Evolutionary conservation across 2,113 vertebrate species (phyloP).

Genomic region (Brachypodius melanocephalos): DNA sequence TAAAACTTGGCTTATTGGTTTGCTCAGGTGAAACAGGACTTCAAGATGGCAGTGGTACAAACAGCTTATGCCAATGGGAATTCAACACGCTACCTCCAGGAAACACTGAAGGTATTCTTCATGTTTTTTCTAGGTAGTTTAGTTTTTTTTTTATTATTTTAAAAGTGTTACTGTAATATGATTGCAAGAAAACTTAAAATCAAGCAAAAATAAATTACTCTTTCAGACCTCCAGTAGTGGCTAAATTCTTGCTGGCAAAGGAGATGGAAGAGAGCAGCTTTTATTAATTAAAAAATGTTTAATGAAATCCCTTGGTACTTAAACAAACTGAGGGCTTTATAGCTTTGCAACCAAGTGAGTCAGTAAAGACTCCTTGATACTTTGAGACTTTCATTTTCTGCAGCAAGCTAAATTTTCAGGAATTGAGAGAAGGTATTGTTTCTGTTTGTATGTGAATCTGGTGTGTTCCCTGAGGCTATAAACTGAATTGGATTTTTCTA

Average conservation of each 20-base stretch:
- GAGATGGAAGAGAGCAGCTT: neutral
- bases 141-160: neutral
- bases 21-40: conserved; percentile 78
- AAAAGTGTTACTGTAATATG: neutral
- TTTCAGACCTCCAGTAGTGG: neutral
- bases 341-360: neutral
- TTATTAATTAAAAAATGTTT: neutral
- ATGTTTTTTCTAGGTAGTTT: neutral
- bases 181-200: neutral
- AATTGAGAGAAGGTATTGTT: neutral
- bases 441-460: neutral
- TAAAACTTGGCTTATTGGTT: conserved; percentile 10
- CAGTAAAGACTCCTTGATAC: neutral
- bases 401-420: neutral
- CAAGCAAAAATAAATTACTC: neutral
- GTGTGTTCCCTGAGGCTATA: neutral
- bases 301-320: neutral
- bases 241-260: neutral
- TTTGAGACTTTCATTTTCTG: neutral
- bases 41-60: conserved; percentile 89
- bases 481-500: neutral
- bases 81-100: conserved; percentile 87
- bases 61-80: conserved; percentile 96
- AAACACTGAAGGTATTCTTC: conserved; percentile 85
- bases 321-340: neutral